Evolutionary conservation across 2,888 invertebrate species (phyloP).

Genomic region (Lottia gigantea): DNA sequence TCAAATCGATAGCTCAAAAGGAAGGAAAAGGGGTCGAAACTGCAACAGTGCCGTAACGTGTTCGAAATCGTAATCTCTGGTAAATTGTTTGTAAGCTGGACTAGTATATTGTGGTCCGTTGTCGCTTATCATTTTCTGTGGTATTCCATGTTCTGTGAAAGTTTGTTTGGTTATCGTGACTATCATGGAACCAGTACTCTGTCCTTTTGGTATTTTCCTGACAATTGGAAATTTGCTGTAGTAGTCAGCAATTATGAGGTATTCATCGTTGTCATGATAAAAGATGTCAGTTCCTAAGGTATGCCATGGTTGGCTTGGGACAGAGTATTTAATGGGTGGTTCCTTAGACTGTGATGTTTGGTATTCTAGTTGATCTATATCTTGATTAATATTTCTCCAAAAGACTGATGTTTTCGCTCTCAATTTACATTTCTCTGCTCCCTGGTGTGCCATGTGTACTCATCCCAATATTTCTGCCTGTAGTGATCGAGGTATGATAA

Average conservation of each 20-base stretch:
- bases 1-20: too few relatives aligned
- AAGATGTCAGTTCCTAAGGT: constrained; percentile 27
- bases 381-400: constrained; percentile 29
- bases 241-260: constrained; percentile 19
- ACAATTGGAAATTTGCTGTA: constrained; percentile 19
- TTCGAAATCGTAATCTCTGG: neutral
- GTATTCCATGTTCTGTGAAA: neutral
- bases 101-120: constrained; percentile 1
- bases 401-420: constrained; percentile 22
- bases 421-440: neutral
- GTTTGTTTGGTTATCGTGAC: neutral
- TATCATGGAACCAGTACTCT: neutral
- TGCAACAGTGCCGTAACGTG: too few relatives aligned
- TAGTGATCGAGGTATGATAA: neutral
- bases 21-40: too few relatives aligned
- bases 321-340: neutral
- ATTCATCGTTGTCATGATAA: constrained; percentile 2
- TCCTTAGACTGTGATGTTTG: constrained; percentile 16
- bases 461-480: constrained; percentile 12
- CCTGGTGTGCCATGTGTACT: constrained; percentile 17
- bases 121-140: neutral
- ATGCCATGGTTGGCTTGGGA: constrained; percentile 24
- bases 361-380: constrained; percentile 18
- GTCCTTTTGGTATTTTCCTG: constrained; percentile 7
- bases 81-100: neutral